Evolutionary conservation across 2,888 invertebrate species (phyloP), one percentile per base, ranked within the genome.

Genomic region (Trissolcus brochymenae): DNA sequence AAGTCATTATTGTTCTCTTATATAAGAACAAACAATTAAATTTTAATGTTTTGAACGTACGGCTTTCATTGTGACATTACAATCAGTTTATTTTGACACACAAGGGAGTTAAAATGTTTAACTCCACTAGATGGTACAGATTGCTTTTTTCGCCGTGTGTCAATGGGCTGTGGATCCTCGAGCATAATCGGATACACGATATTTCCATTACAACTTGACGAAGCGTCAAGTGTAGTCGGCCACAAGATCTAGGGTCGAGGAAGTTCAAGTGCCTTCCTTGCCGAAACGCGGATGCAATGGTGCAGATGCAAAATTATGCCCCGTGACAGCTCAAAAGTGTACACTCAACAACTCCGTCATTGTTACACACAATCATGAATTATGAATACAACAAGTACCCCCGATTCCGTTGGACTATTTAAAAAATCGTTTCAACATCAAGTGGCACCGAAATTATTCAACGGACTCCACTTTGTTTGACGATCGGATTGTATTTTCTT

Each of bases 171-270:
- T 19, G 43, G 6, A 60, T 56, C 19, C 70, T 46, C 50, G 55
- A 62, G 68, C 59, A 61, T 64, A 73, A 68, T 76, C 67, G 66
- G 70, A 49, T 75, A 79, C 79, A 79, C 60, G 77, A 67, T 75
- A 79, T 79, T 79, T 79, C 77, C 79, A 79, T 79, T 79, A 75
- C 75, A 55, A 68, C 65, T 75, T 71, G 77, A 54, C 68, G 61
- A 77, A 74, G 79, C 72, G 75, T 79, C 75, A 79, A 78, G 75
- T 78, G 72, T 77, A 74, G 66, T 70, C 66, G 75, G 68, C 77
- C 77, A 66, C 68, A 62, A 71, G 66, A 73, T 67, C 64, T 64
- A 65, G 71, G 79, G 77, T 76, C 78, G 76, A 76, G 76, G 61
- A 74, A 74, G 80, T 80, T 78, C 78, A 76, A 78, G 74, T 76